Conservation (phyloP, 2,797 vertebrate species). For the Liparis tanakae region DNA sequence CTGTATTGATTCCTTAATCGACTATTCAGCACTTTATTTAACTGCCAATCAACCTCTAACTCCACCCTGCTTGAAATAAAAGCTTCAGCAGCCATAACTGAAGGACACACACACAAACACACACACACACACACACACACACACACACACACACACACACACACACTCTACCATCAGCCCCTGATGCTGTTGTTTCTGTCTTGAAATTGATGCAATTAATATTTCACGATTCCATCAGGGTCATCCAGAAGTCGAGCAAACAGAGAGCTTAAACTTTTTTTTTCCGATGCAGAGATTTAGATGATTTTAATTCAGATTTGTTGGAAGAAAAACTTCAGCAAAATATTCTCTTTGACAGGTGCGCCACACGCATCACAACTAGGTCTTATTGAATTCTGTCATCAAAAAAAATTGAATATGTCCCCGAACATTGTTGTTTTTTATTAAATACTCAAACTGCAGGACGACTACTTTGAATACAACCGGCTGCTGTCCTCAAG, state of each 20-base stretch:
- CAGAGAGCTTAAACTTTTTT: slow-evolving; percentile 15
- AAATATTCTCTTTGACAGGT: not conserved
- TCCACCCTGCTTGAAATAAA: slow-evolving; percentile 28
- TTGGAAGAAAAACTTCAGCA: not conserved
- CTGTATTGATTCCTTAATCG: slow-evolving; percentile 4
- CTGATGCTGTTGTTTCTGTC: slow-evolving; percentile 37
- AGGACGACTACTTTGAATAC: not conserved
- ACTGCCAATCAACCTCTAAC: slow-evolving; percentile 40
- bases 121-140: no score
- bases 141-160: not conserved
- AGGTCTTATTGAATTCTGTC: not conserved
- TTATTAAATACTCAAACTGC: not conserved
- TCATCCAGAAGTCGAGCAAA: slow-evolving; percentile 41
- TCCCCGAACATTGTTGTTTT: not conserved
- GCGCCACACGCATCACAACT: not conserved
- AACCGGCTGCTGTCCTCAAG: not conserved
- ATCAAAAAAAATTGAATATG: not conserved
- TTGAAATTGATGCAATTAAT: slow-evolving; percentile 46
- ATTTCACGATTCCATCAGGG: slow-evolving; percentile 63
- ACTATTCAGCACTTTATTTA: slow-evolving; percentile 19
- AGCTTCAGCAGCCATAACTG: slow-evolving; percentile 29
- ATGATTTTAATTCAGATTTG: not conserved
- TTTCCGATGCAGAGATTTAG: not conserved
- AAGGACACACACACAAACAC: not conserved
- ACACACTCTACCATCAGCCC: not conserved